Evolutionary conservation across 2,888 invertebrate species (phyloP), one percentile per base, ranked within the genome.

Genomic region (Sisyra terminalis): DNA sequence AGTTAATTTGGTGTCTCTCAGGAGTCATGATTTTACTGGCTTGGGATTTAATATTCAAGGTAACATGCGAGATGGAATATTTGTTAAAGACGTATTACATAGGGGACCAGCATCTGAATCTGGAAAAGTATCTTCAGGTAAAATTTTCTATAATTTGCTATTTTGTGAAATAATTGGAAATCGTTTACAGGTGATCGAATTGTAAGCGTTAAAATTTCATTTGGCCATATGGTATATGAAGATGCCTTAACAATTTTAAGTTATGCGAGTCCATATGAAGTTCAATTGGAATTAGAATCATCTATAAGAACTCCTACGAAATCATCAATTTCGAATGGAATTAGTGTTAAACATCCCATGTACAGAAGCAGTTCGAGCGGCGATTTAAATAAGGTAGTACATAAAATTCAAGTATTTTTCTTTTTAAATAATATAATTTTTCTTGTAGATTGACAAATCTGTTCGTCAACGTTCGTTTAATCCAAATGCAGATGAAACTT

Each of bases 21-120:
- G 82, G 60, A 87, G 88, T 46, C 78, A 83, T 40, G 89, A 89
- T 63, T 87, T 88, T 62, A 86, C 87, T 1, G 89, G 90, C 0
- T 67, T 90, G 1, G 89, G 89, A 2, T 80, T 90, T 62, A 79
- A 83, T 55, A 83, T 89, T 48, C 79, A 78, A 45, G 92, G 92
- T n/a, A 89, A 87, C 51, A 86, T 89, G 71, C 69, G 84, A 44
- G 88, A 90, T 49, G 92, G 92, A 1, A 89, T 92, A 45, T 85
- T 76, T 57, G 77, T 92, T 34, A 88, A 86, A 57, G 86, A 89
- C 49, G 78, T 92, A 11, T 69, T 88, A 41, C 77, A 86, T 54
- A 75, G 85, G 48, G 90, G 90, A 1, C 90, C 90, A 0, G 90
- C 92, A 0, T 83, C 78, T 1, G 88, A 88, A 51, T 86, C 85